These are phyloP conservation scores for Drepanosiphum platanoidis DNA, from an alignment of 2,888 invertebrate genomes.

Conservation along the genomic window DNA sequence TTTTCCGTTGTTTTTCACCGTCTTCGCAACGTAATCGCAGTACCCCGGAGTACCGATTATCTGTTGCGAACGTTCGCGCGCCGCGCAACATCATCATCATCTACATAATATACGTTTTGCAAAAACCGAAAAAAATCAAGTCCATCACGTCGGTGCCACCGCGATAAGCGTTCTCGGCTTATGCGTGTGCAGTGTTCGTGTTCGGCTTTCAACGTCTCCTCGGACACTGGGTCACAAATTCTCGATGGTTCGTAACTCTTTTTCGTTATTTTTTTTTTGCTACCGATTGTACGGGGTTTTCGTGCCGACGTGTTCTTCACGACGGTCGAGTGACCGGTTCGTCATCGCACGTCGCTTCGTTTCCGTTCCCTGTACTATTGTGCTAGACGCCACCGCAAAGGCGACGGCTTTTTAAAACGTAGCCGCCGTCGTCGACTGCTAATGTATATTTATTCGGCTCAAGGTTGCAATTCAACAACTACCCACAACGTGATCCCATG, in stretches of 20 bases:
- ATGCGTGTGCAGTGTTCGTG: constrained; percentile 10
- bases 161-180: constrained; percentile 33
- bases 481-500: constrained; percentile 27
- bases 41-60: constrained; percentile 38
- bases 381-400: neutral
- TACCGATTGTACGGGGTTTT: too few relatives aligned
- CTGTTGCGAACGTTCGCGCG: neutral
- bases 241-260: constrained; percentile 32
- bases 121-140: neutral
- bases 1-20: neutral
- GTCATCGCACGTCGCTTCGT: neutral
- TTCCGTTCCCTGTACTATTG: neutral
- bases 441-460: constrained; percentile 23
- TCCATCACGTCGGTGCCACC: neutral
- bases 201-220: neutral
- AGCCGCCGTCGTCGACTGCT: neutral
- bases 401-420: neutral
- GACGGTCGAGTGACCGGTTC: neutral
- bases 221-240: neutral
- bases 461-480: constrained; percentile 46
- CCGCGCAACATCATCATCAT: too few relatives aligned
- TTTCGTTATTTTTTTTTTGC: neutral
- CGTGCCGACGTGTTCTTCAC: too few relatives aligned
- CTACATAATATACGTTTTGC: neutral
- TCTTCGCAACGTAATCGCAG: constrained; percentile 45